Conservation (phyloP, 2,113 vertebrate species). For the Chlorodrepanis virens region DNA sequence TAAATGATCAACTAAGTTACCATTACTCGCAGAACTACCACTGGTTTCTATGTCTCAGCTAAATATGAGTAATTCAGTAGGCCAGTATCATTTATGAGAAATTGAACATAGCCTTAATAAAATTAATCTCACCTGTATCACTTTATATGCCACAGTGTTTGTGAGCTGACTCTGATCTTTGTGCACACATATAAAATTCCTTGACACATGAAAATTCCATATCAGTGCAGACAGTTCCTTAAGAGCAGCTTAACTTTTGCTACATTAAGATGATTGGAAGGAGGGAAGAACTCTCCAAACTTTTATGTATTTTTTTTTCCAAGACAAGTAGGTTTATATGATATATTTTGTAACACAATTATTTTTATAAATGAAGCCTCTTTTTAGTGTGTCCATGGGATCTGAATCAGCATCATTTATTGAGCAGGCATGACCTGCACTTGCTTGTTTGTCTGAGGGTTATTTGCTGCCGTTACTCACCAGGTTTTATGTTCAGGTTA, state of each 20-base stretch:
- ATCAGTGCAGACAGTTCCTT: not conserved
- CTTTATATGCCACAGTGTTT: not conserved
- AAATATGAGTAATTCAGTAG: not conserved
- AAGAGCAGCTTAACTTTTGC: not conserved
- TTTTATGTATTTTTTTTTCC: not conserved
- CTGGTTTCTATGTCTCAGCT: not conserved
- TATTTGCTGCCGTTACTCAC: not conserved
- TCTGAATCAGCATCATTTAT: not conserved
- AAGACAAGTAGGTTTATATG: not conserved
- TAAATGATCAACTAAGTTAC: not conserved
- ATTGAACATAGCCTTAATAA: not conserved
- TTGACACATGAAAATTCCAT: not conserved
- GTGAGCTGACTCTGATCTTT: not conserved
- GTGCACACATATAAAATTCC: not conserved
- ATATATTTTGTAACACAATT: not conserved
- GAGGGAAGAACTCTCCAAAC: not conserved
- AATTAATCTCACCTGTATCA: not conserved
- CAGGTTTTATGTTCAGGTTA: not conserved
- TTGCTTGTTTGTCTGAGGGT: not conserved
- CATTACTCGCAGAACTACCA: not conserved
- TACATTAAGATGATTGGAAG: not conserved
- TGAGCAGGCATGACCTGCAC: not conserved
- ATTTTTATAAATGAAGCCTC: not conserved
- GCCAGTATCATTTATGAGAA: not conserved
- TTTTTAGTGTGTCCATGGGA: not conserved